Evolutionary conservation across 2,888 invertebrate species (phyloP).

Genomic region (Patella depressa): DNA sequence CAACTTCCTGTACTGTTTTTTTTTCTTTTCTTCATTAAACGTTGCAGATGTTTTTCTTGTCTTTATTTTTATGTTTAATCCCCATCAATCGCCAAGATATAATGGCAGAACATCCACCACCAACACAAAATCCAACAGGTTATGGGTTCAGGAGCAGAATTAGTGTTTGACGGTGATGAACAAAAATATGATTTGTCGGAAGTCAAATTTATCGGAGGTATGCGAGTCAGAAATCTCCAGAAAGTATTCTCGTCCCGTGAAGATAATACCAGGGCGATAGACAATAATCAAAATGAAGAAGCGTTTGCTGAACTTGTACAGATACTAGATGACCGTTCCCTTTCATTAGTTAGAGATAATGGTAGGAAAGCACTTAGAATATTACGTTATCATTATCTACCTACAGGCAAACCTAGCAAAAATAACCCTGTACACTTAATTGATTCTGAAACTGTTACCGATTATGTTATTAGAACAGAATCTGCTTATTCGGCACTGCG

Average conservation of each 20-base stretch:
- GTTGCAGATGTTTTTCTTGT: too few species aligned
- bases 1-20: too few species aligned
- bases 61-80: too few species aligned
- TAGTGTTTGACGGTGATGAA: slow-evolving; percentile 31
- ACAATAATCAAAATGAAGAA: slow-evolving; percentile 35
- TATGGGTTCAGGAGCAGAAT: slow-evolving; percentile 32
- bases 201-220: slow-evolving; percentile 29
- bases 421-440: slow-evolving; percentile 35
- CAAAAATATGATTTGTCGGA: slow-evolving; percentile 29
- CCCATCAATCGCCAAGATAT: too few species aligned
- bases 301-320: slow-evolving; percentile 41
- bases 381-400: slow-evolving; percentile 32
- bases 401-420: slow-evolving; percentile 33
- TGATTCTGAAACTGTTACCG: slow-evolving; percentile 33
- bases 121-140: slow-evolving; percentile 26
- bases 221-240: slow-evolving; percentile 29
- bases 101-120: too few species aligned
- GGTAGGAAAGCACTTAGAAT: slow-evolving; percentile 40
- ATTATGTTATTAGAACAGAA: slow-evolving; percentile 31
- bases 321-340: slow-evolving; percentile 36
- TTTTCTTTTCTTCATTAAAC: too few species aligned
- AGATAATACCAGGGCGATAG: slow-evolving; percentile 11
- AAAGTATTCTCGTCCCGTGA: slow-evolving; percentile 9
- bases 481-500: slow-evolving; percentile 21
- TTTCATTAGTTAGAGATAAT: slow-evolving; percentile 36